Conservation (phyloP, 2,888 invertebrate species). For the Brachyptera putata region DNA sequence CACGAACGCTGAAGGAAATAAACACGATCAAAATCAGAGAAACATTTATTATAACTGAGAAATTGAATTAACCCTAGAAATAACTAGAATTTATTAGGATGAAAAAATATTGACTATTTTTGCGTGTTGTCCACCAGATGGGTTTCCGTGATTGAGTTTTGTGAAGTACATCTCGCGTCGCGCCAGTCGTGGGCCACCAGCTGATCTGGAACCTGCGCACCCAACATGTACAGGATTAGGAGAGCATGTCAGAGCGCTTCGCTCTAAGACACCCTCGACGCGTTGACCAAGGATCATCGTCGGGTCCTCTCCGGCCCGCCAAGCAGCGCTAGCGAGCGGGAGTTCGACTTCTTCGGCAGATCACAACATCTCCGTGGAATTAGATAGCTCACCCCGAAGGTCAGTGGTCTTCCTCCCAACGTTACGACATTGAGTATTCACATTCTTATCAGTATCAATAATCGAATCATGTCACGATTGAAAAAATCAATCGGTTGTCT, state of each 20-base stretch:
- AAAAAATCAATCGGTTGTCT: no score
- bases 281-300: slow-evolving; percentile 74
- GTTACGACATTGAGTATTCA: no score
- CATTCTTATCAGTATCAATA: no score
- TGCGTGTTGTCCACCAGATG: slow-evolving; percentile 62
- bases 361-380: slow-evolving; percentile 98
- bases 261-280: slow-evolving; percentile 73
- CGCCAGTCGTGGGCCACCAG: slow-evolving; percentile 97
- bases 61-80: no score
- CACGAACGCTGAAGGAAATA: no score
- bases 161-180: slow-evolving; percentile 89
- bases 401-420: no score
- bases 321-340: slow-evolving; percentile 93
- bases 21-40: no score
- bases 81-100: no score
- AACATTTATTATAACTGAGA: no score
- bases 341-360: slow-evolving; percentile 96
- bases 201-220: slow-evolving; percentile 99
- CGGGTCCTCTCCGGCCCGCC: slow-evolving; percentile 87
- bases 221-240: slow-evolving; percentile 97
- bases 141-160: slow-evolving; percentile 97
- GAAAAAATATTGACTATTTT: no score
- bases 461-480: no score
- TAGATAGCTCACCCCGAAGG: slow-evolving; percentile 80
- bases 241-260: slow-evolving; percentile 76